Evolutionary conservation across 2,113 vertebrate species (phyloP).

Genomic region (Carassius carassius): DNA sequence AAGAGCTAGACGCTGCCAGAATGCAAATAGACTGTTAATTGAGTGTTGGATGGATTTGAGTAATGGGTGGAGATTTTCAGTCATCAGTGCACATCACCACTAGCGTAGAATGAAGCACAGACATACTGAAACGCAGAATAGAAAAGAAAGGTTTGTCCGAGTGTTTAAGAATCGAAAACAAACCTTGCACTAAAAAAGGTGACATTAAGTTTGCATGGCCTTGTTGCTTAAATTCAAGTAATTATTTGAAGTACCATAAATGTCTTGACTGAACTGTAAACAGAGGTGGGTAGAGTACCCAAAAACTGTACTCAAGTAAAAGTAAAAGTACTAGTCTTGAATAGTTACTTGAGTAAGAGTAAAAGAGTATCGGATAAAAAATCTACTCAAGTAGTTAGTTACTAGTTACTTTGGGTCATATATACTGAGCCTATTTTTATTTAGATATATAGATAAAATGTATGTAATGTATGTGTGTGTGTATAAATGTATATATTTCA

Average conservation of each 20-base stretch:
- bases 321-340: no score
- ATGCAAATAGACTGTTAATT: constrained; percentile 79
- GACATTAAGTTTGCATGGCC: not conserved
- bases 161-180: not conserved
- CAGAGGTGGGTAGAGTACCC: no score
- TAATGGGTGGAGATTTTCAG: constrained; percentile 69
- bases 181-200: not conserved
- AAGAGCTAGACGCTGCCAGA: constrained; percentile 68
- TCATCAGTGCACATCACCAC: constrained; percentile 72
- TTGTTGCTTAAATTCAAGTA: not conserved
- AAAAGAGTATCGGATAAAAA: no score
- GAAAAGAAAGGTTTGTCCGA: not conserved
- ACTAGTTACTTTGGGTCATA: no score
- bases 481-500: no score
- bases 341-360: no score
- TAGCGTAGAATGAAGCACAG: constrained; percentile 49
- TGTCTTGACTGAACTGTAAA: not conserved
- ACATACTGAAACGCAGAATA: not conserved
- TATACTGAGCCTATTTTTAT: no score
- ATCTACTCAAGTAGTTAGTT: no score
- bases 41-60: constrained; percentile 74
- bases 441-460: no score
- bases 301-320: no score
- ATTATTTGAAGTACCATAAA: not conserved
- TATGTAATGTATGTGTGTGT: no score